phyloP scores from a whole-genome alignment of 2,888 invertebrate species.

The Lathronympha strigana region DNA sequence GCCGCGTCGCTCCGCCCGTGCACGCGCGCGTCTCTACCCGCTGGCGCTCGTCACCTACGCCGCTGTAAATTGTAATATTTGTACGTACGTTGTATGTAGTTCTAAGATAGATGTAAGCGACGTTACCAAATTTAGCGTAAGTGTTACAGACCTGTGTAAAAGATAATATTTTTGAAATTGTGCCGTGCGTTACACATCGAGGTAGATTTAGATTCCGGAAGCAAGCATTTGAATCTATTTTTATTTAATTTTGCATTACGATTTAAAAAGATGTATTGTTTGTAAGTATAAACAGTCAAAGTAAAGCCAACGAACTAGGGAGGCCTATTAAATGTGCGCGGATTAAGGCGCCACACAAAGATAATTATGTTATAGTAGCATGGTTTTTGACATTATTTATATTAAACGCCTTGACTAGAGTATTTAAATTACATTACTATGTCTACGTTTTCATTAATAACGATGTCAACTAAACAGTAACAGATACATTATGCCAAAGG shows the following conservation, averaged over 20 bases:
- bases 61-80: slow-evolving; percentile 63
- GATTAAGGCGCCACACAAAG: no score
- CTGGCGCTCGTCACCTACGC: slow-evolving; percentile 24
- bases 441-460: no score
- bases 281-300: not conserved
- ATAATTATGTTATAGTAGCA: no score
- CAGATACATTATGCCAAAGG: not conserved
- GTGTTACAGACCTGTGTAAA: slow-evolving; percentile 59
- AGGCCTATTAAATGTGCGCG: not conserved
- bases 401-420: not conserved
- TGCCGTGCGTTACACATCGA: slow-evolving; percentile 39
- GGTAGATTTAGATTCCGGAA: slow-evolving; percentile 32
- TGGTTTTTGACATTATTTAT: not conserved
- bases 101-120: slow-evolving; percentile 41
- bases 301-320: not conserved
- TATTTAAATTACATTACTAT: no score
- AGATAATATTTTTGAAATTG: slow-evolving; percentile 52
- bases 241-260: not conserved
- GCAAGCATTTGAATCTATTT: slow-evolving; percentile 1
- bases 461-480: no score
- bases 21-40: slow-evolving; percentile 30
- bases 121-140: slow-evolving; percentile 58
- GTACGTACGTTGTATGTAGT: slow-evolving; percentile 51
- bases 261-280: not conserved
- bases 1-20: slow-evolving; percentile 35